Evolutionary conservation across 1,140 invertebrate species (phyloP).

Genomic region (Drosophila tani): DNA sequence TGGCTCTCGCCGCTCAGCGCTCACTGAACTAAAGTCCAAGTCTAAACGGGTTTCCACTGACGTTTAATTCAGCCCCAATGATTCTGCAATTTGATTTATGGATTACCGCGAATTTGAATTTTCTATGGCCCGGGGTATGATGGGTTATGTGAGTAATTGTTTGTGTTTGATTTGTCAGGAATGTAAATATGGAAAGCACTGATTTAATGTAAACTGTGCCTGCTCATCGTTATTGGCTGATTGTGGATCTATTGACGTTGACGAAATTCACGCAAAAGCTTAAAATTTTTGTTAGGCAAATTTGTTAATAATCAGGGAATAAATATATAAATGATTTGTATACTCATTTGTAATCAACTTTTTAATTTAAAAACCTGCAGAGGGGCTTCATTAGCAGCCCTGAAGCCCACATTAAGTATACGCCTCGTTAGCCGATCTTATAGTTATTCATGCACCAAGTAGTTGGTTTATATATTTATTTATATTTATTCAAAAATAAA

Average conservation of each 20-base stretch:
- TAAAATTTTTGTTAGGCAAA: neutral
- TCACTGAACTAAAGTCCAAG: conserved; percentile 23
- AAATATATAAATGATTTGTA: neutral
- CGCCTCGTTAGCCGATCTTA: neutral
- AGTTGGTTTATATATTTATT: neutral
- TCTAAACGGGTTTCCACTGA: conserved; percentile 47
- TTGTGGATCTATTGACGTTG: conserved; percentile 2
- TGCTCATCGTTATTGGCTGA: conserved; percentile 3
- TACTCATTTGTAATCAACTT: neutral
- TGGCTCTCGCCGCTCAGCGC: conserved; percentile 5
- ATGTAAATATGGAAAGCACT: conserved; percentile 19
- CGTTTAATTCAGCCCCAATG: conserved; percentile 46
- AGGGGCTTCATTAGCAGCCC: too few species aligned
- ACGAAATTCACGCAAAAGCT: neutral
- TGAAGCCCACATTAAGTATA: neutral
- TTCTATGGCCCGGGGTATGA: conserved; percentile 3
- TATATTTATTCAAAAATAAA: neutral
- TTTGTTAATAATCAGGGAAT: neutral
- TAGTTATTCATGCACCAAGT: neutral
- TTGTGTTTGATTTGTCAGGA: conserved; percentile 29
- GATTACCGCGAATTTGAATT: conserved; percentile 33
- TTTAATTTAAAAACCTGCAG: too few species aligned
- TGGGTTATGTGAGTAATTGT: conserved; percentile 21
- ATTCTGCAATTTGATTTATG: conserved; percentile 48
- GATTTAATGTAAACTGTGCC: conserved; percentile 21